These are phyloP conservation scores for Varanus komodoensis DNA, from an alignment of 2,113 vertebrate species.

Conservation along the genomic window DNA sequence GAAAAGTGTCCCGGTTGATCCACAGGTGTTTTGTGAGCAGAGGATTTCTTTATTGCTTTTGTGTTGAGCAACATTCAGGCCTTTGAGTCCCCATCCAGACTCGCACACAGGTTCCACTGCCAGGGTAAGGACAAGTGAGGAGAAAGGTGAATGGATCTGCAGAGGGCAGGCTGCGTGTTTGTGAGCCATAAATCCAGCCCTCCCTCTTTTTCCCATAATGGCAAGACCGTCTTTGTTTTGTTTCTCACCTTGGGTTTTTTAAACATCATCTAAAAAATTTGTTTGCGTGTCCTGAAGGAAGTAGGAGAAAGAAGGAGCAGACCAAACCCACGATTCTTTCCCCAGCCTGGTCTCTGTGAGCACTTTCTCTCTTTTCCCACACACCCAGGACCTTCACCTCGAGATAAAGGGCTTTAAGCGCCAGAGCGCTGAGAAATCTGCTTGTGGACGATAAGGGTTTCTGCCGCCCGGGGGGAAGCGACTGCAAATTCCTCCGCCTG, in stretches of 20 bases:
- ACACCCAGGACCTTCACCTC: conserved; percentile 67
- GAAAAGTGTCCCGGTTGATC: no score
- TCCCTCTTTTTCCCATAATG: not conserved
- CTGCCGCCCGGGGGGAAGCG: conserved; percentile 13
- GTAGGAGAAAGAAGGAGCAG: not conserved
- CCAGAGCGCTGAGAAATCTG: conserved; percentile 66
- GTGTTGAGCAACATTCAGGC: no score
- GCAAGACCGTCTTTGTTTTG: not conserved
- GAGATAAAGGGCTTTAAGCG: conserved; percentile 64
- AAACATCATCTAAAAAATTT: not conserved
- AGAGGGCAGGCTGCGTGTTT: fast-evolving
- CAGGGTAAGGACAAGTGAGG: not conserved
- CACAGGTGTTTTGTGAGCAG: no score
- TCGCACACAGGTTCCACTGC: not conserved
- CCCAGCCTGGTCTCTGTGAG: not conserved
- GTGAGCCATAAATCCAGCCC: not conserved
- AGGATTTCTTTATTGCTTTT: no score
- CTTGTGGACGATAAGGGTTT: conserved; percentile 66
- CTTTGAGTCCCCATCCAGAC: not conserved
- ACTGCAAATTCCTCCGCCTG: not conserved
- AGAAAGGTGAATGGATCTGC: not conserved
- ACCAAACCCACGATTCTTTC: not conserved
- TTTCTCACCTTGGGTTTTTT: not conserved
- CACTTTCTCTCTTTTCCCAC: conserved; percentile 60
- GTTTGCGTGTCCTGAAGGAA: not conserved